phyloP scores from a whole-genome alignment of 1,140 invertebrate species.

The Hormaphis cornu region DNA sequence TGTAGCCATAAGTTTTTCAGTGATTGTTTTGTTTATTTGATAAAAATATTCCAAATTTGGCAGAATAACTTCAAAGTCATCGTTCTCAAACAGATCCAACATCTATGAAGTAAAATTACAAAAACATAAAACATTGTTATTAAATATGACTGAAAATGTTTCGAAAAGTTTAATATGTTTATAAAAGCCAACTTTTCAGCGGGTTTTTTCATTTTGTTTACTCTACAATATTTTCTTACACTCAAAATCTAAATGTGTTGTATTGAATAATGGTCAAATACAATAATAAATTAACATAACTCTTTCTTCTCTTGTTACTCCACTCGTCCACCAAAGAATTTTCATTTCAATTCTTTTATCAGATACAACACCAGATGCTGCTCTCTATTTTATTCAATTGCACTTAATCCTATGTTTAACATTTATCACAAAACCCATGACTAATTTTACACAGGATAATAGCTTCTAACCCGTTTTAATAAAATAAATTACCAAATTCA shows the following conservation, averaged over 20 bases:
- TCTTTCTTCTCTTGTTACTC: no score
- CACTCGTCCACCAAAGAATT: no score
- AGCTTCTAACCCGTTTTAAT: no score
- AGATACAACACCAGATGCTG: neutral
- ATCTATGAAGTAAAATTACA: neutral
- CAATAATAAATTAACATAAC: no score
- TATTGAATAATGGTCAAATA: neutral
- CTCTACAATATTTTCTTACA: no score
- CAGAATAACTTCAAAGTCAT: conserved; percentile 41
- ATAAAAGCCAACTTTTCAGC: no score
- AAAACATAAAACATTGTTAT: neutral
- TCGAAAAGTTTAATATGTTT: neutral
- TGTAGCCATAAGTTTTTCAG: conserved; percentile 43
- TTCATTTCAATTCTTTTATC: neutral
- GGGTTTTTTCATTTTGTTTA: no score
- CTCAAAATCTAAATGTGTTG: no score
- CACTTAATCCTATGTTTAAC: no score
- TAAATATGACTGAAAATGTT: neutral
- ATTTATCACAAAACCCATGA: no score
- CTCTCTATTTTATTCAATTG: neutral
- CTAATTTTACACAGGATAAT: no score
- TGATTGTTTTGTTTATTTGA: conserved; percentile 40
- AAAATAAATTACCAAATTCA: neutral
- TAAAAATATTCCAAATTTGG: conserved; percentile 48
- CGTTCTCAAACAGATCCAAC: no score